Base-by-base conservation (phyloP, 1,140 invertebrate species). In the Spodoptera frugiperda region DNA sequence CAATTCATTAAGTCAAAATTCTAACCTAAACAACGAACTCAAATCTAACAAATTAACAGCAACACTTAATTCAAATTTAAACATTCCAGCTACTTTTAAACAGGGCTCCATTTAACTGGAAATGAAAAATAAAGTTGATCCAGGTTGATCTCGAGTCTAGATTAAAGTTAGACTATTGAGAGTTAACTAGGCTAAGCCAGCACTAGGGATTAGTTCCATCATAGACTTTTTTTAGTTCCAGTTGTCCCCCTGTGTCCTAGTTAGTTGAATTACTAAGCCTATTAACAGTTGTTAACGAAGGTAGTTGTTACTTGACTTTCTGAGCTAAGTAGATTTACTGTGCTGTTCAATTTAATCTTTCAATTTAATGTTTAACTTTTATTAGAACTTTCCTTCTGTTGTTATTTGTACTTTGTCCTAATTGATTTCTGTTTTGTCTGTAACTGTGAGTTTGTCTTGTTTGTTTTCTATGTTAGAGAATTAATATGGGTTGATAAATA, bases 141-240 rank as follows among this genome's bases (percentile, higher is more conserved):
- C 80, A 79, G 75, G 77, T 86, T 84, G 81, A 86, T 86, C 82
- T 80, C 76, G 67, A 83, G 80, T 85, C 82, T 83, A 84, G 85
- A 87, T 87, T 89, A 85, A 87, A 86, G 79, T 87, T 90, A 83
- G 84, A 78, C 82, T 81, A 82, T 82, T 84, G 82, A 83, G 80
- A 88, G 82, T 85, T 84, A 87, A 86, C 84, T 87, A 76, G 82
- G 83, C 82, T 86, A 86, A 85, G 81, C 81, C 82, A 33, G 71
- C 71, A 68, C 75, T 51, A 59, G 57, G 82, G 79, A 82, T 82
- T 82, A 84, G 82, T 80, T 80, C 68, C 73, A 65, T 82, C 78
- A 68, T 81, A 80, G 33, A 9, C 82, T 83, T 82, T 73, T 77
- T 73, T 67, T 57, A 78, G 14, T 83, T 80, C 63, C 39, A 81